Percentiles rank a stretch among this genome's conserved stretches.
phyloP scores from a whole-genome alignment of 2,797 vertebrate genomes.

The Karalla daura region DNA sequence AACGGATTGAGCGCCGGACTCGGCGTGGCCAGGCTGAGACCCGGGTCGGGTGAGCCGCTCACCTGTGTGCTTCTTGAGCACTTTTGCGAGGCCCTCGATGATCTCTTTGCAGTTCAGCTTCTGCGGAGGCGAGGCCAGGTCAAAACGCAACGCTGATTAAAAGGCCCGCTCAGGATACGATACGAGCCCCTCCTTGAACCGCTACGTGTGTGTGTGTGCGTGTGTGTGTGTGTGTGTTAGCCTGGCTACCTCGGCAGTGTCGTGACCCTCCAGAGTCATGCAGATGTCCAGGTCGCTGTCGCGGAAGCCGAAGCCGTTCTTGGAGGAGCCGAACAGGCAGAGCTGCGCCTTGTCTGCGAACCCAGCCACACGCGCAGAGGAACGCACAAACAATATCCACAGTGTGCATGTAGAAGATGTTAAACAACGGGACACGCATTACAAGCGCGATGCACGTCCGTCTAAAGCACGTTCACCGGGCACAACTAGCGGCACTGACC shows the following conservation, averaged over 20 bases:
- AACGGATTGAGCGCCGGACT: too few relatives aligned
- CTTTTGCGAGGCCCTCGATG: slow-evolving; percentile 96
- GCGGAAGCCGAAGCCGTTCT: slow-evolving; percentile 98
- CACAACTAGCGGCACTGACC: too few relatives aligned
- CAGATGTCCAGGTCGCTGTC: slow-evolving; percentile 99
- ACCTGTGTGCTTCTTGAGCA: slow-evolving; percentile 97
- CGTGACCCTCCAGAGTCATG: slow-evolving; percentile 98
- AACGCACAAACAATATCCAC: too few relatives aligned
- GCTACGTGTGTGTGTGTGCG: not conserved
- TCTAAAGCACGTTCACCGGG: too few relatives aligned
- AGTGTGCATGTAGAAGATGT: too few relatives aligned
- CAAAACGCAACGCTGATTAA: too few relatives aligned
- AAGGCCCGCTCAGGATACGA: too few relatives aligned
- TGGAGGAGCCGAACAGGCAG: slow-evolving; percentile 97
- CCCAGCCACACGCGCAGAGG: slow-evolving; percentile 7
- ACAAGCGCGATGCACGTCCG: too few relatives aligned
- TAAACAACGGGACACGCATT: too few relatives aligned
- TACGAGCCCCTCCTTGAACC: too few relatives aligned
- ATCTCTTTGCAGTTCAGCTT: slow-evolving; percentile 99
- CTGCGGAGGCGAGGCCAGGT: slow-evolving; percentile 81
- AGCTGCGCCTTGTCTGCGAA: slow-evolving; percentile 93
- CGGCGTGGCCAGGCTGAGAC: too few relatives aligned
- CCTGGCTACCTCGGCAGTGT: slow-evolving; percentile 91
- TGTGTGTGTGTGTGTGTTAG: not conserved
- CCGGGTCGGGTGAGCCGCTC: slow-evolving; percentile 23